Base-by-base conservation (phyloP, 2,113 vertebrate species). In the Thomomys bottae region DNA sequence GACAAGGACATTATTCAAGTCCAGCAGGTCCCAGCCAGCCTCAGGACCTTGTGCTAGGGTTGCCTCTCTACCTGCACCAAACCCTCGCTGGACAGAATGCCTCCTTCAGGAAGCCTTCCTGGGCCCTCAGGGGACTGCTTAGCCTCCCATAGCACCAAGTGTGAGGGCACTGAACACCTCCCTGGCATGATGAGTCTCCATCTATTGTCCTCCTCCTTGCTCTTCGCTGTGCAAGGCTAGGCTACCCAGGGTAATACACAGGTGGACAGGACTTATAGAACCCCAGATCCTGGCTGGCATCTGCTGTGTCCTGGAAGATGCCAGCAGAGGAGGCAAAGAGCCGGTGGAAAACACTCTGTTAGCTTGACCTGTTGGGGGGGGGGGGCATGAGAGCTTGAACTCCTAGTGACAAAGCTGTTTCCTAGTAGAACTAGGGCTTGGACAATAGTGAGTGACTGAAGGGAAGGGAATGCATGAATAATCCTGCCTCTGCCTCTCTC, bases 91-190 rank as follows among this genome's bases (percentile, higher is more conserved):
- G 49, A 54, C 45, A 54, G 49, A 54, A 15, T 9, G 1, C 90
- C 80, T 70, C 79, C 64, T 93, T 83, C 75, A 84, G 66, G 72
- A 45, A 90, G 84, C 26, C 80, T 26, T 57, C 85, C 61, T 1
- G 72, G 34, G 3, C 28, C 66, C 26, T 63, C 70, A 30, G 73
- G 59, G 73, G 11, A 71, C 78, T 10, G 14, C 63, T 40, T 45
- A 42, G 68, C 63, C 23, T 78, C 68, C 66, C 75, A 30, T n/a
- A 66, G 49, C 49, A 11, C 32, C 4, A 0, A 61, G 72, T n/a
- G 42, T 61, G 24, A 28, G 24, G 24, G 63, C 63, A 61, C 59
- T 61, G 11, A 3, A 12, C 38, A 34, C 3, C 0, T 23, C 34
- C 49, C 3, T 0, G 5, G 20, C 3, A 6, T 59, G 11, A 21